phyloP scores from a whole-genome alignment of 2,888 invertebrate species.

The Dyspetes luteomarginatus region DNA sequence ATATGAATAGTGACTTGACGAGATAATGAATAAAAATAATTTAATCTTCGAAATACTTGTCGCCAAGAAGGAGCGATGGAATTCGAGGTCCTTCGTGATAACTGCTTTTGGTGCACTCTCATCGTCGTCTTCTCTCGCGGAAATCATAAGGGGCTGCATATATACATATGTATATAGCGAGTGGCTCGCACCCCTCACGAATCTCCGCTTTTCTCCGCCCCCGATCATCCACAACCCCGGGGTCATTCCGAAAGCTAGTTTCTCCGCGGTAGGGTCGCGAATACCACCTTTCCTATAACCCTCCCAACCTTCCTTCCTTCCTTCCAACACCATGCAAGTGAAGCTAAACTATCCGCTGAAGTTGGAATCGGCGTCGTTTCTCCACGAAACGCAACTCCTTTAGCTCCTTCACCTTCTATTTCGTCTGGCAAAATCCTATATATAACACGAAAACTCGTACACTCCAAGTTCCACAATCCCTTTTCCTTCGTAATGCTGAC shows the following conservation, averaged over 20 bases:
- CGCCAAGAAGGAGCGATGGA: constrained; percentile 10
- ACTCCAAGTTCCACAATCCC: neutral
- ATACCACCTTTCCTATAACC: constrained; percentile 31
- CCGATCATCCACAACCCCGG: constrained; percentile 76
- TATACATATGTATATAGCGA: neutral
- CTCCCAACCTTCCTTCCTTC: neutral
- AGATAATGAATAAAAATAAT: neutral
- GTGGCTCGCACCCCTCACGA: constrained; percentile 61
- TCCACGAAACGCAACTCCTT: constrained; percentile 49
- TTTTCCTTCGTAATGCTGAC: too few relatives aligned
- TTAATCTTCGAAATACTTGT: constrained; percentile 2
- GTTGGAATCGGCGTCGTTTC: constrained; percentile 75
- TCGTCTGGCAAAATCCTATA: constrained; percentile 18
- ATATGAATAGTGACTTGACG: too few relatives aligned
- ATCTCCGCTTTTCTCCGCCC: constrained; percentile 74
- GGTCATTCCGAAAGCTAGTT: constrained; percentile 76
- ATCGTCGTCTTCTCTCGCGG: neutral
- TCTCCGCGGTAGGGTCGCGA: constrained; percentile 66
- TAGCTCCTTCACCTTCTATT: constrained; percentile 23
- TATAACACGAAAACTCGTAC: constrained; percentile 25
- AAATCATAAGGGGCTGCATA: neutral
- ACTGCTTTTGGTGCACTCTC: constrained; percentile 14
- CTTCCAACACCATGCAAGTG: too few relatives aligned
- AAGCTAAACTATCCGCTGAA: constrained; percentile 79
- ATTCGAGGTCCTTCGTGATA: constrained; percentile 39